Evolutionary conservation across 2,888 invertebrate genomes (phyloP).

Genomic region (Chrysolina americana): DNA sequence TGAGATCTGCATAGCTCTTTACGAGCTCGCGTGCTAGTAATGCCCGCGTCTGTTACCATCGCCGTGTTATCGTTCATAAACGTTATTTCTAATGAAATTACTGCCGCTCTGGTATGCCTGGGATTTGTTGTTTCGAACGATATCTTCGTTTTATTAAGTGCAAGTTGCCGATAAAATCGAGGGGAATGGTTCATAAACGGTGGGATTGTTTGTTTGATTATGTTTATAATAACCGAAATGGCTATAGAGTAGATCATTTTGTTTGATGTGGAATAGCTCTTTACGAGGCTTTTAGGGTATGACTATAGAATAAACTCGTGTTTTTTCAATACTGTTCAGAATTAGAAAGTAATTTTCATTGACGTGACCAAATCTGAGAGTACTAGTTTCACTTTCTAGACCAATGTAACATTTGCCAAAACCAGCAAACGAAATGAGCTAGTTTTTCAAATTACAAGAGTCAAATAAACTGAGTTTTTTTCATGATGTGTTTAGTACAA

Average conservation of each 20-base stretch:
- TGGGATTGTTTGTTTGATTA: neutral
- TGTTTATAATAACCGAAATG: neutral
- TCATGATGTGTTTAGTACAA: too few species aligned
- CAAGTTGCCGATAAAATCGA: slow-evolving; percentile 8
- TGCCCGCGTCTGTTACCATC: slow-evolving; percentile 6
- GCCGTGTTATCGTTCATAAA: slow-evolving; percentile 26
- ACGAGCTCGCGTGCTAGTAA: slow-evolving; percentile 8
- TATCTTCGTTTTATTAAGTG: slow-evolving; percentile 21
- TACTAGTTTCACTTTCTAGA: too few species aligned
- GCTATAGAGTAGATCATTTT: neutral
- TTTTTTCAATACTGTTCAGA: too few species aligned
- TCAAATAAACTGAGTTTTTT: too few species aligned
- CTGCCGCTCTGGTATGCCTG: slow-evolving; percentile 21
- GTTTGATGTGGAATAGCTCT: too few species aligned
- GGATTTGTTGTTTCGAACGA: slow-evolving; percentile 26
- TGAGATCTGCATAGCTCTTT: slow-evolving; percentile 6
- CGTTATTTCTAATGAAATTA: slow-evolving; percentile 27
- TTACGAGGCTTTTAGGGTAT: too few species aligned
- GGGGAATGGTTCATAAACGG: slow-evolving; percentile 16
- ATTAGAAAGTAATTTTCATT: too few species aligned
- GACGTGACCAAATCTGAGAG: too few species aligned
- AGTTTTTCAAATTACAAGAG: too few species aligned
- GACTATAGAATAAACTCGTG: too few species aligned
- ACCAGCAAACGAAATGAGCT: too few species aligned
- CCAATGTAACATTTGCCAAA: too few species aligned